Base-by-base conservation (phyloP, 2,888 invertebrate species). In the Octodonta nipae region DNA sequence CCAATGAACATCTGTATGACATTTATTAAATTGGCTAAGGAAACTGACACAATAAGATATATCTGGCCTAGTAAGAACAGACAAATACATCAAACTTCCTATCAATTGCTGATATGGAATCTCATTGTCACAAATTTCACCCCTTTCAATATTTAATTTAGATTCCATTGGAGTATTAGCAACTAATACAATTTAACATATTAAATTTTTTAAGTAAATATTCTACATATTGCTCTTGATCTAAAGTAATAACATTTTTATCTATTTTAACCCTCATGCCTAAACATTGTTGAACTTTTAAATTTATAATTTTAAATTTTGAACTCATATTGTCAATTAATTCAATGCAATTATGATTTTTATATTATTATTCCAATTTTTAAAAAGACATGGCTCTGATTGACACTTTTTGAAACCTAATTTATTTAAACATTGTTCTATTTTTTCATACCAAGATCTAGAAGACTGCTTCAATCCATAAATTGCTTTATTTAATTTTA, bases 201-300 rank as follows among this genome's bases (percentile, higher is more conserved):
- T 15, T 13, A 15, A 28, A 28, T 28, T 15, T 28, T 8, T 11
- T 26, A 15, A 42, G 32, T 13, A 42, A 26, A 16, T 43, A 24
- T 22, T 36, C 34, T 28, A 41, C 28, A 29, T 43, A 45, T 8
- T 36, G 15, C 15, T 35, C 32, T 24, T 43, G 44, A 36, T 38
- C 34, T 26, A 42, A 28, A 26, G 30, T 28, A 22, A 43, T 37
- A 8, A 4, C 12, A 14, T 28, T 27, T 17, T 33, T 17, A 37
- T 36, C 28, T 22, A 17, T 22, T 15, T 24, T 22, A n/a, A 43
- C 34, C 33, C 30, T 31, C 35, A 45, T 38, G 6, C 44, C 40
- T 14, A 44, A 34, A 37, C 36, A 40, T 3, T 33, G 17, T 33
- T 39, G 39, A 4, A 31, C 16, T 13, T 35, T 35, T 13, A 37